A percentile compares a stretch with the other conserved stretches of the same genome.
Conservation (phyloP, 35 echinoderm and acorn worm genomes). For the Holothuria glaberrima region DNA sequence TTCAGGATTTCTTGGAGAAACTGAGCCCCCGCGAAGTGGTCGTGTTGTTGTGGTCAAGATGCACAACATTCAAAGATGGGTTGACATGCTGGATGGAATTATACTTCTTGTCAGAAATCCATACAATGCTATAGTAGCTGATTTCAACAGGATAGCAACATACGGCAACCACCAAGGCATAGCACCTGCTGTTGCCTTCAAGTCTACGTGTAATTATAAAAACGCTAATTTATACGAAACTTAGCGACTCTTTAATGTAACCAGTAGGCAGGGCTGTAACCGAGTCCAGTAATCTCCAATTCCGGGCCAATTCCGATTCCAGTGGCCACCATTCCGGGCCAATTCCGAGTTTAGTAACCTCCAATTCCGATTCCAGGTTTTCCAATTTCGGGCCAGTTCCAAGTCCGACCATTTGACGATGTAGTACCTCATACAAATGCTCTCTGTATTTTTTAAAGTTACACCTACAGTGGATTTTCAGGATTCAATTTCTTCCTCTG, state of each 20-base stretch:
- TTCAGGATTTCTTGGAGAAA: slow-evolving; percentile 56
- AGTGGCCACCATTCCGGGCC: too few species aligned
- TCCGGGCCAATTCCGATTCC: too few species aligned
- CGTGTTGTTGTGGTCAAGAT: slow-evolving; percentile 39
- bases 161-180: slow-evolving; percentile 17
- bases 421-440: too few species aligned
- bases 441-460: too few species aligned
- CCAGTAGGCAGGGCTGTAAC: neutral
- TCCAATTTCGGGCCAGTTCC: too few species aligned
- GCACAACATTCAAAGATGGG: slow-evolving; percentile 43
- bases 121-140: slow-evolving; percentile 49
- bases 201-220: slow-evolving; percentile 14
- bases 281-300: too few species aligned
- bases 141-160: slow-evolving; percentile 36
- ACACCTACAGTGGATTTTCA: too few species aligned
- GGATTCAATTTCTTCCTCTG: too few species aligned
- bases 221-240: neutral
- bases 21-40: neutral
- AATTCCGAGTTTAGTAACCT: too few species aligned
- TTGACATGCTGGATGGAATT: neutral
- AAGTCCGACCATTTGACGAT: too few species aligned
- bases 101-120: slow-evolving; percentile 60
- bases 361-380: too few species aligned
- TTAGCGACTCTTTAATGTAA: neutral
- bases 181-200: slow-evolving; percentile 10